phyloP scores from a whole-genome alignment of 1,140 invertebrate species.

The Dreissena polymorpha region DNA sequence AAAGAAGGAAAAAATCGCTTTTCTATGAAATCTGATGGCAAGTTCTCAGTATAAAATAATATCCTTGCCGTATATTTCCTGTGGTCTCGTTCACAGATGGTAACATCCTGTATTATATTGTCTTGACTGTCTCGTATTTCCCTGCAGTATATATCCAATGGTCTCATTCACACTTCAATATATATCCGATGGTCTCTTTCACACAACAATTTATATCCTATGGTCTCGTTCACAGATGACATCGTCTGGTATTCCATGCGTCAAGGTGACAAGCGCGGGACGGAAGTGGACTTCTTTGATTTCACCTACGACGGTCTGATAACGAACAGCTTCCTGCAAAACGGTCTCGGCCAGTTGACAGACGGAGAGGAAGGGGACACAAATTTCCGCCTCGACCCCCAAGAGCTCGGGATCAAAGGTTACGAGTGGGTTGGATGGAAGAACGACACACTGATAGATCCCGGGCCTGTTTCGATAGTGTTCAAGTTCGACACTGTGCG shows the following conservation, averaged over 20 bases:
- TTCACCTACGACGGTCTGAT: constrained; percentile 94
- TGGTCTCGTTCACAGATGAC: constrained; percentile 82
- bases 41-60: too few relatives aligned
- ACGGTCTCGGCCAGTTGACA: constrained; percentile 93
- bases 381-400: constrained; percentile 88
- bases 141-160: too few relatives aligned
- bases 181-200: too few relatives aligned
- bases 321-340: constrained; percentile 78
- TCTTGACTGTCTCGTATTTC: too few relatives aligned
- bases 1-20: too few relatives aligned
- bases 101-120: too few relatives aligned
- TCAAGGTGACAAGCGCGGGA: constrained; percentile 87
- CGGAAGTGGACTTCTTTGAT: constrained; percentile 92
- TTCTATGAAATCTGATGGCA: too few relatives aligned
- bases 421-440: constrained; percentile 96
- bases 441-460: constrained; percentile 85
- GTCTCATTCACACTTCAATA: too few relatives aligned
- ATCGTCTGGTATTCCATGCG: constrained; percentile 91
- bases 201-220: too few relatives aligned
- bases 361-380: constrained; percentile 88
- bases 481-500: constrained; percentile 94
- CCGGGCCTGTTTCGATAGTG: constrained; percentile 75
- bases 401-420: constrained; percentile 85
- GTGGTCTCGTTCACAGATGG: too few relatives aligned
- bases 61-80: too few relatives aligned